These are phyloP conservation scores for Dryococelus australis DNA, from an alignment of 2,888 invertebrate genomes.

Conservation along the genomic window DNA sequence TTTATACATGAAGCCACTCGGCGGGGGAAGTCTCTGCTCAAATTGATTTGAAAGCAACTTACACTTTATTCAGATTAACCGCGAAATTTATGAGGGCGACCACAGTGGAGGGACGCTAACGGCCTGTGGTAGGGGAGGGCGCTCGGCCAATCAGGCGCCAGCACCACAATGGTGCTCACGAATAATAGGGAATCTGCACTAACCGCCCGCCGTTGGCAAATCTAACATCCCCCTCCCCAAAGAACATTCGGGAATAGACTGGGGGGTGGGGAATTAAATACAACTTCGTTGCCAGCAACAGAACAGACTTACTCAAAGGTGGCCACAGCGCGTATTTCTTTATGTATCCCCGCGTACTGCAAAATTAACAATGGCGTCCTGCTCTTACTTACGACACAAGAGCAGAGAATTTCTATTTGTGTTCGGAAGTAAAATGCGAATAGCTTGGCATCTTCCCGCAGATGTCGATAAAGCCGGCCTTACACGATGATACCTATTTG, in stretches of 20 bases:
- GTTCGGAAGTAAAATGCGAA: too few species aligned
- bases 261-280: background rate
- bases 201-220: background rate
- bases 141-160: background rate
- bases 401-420: too few species aligned
- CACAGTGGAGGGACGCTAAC: background rate
- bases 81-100: slow-evolving; percentile 5
- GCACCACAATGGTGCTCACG: background rate
- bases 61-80: slow-evolving; percentile 28
- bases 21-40: background rate
- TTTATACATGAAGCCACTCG: background rate
- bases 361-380: too few species aligned
- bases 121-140: background rate
- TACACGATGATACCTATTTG: too few species aligned
- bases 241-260: background rate
- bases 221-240: background rate
- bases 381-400: too few species aligned
- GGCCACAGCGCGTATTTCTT: too few species aligned
- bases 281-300: too few species aligned
- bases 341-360: too few species aligned
- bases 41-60: slow-evolving; percentile 27
- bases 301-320: too few species aligned
- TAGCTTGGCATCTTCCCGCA: too few species aligned
- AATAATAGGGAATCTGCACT: background rate
- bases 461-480: too few species aligned